phyloP scores from a whole-genome alignment of 2,888 invertebrate species.

The Tupiocoris notatus region DNA sequence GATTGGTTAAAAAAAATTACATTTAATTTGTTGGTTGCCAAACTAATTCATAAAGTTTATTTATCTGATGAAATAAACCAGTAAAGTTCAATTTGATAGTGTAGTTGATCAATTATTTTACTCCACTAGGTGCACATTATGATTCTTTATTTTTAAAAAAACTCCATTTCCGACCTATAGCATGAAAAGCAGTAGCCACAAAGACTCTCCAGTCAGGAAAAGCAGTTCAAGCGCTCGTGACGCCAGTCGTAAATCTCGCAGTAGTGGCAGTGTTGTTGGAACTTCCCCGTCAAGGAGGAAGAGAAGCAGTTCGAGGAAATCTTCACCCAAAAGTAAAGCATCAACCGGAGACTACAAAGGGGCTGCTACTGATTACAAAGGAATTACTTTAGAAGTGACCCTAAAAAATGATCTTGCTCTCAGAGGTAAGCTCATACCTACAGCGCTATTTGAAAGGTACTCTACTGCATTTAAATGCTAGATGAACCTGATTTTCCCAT shows the following conservation, averaged over 20 bases:
- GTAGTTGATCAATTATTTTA: no score
- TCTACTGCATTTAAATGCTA: no score
- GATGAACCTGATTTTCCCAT: no score
- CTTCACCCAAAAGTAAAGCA: slow-evolving; percentile 28
- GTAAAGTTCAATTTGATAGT: no score
- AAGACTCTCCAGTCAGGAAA: slow-evolving; percentile 41
- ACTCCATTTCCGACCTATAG: no score
- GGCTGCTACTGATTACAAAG: slow-evolving; percentile 16
- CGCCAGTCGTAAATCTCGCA: slow-evolving; percentile 22
- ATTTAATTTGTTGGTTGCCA: no score
- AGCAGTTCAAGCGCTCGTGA: slow-evolving; percentile 30
- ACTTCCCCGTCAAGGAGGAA: slow-evolving; percentile 24
- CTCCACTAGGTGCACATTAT: no score
- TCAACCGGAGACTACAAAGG: no score
- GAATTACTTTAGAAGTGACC: slow-evolving; percentile 30
- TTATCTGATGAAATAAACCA: no score
- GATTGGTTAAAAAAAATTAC: no score
- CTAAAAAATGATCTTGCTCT: slow-evolving; percentile 32
- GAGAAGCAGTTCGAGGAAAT: slow-evolving; percentile 34
- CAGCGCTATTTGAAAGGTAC: background rate
- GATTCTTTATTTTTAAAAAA: no score
- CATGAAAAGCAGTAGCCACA: slow-evolving; percentile 40
- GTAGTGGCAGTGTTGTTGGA: slow-evolving; percentile 11
- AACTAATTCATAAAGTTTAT: no score
- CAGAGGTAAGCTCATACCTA: slow-evolving; percentile 14